Evolutionary conservation across 2,113 vertebrate species (phyloP), one percentile per base, ranked within the genome.

Genomic region (Melospiza georgiana): DNA sequence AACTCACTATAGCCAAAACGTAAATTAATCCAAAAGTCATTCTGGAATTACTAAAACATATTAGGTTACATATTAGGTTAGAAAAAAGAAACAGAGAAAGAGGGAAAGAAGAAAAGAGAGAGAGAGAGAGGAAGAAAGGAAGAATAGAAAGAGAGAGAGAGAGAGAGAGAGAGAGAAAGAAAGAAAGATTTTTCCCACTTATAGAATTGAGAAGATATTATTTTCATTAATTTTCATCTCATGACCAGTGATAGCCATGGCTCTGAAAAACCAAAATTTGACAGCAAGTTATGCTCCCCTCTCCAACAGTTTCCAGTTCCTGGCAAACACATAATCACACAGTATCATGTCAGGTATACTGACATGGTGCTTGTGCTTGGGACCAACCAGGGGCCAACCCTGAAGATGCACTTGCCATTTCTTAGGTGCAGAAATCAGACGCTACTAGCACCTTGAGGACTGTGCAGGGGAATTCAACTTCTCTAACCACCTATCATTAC

Each of bases 311-410:
- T 59, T 59, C 41, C 15, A 41, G 25, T 30, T 84, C 24, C n/a
- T 73, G 41, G 35, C 25, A 90, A 30, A 74, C 1, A 84, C 21
- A 48, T 18, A 69, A 73, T 20, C 54, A 57, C 1, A 0, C 11
- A 52, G 35, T 27, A 17, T 10, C 37, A 52, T 15, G 18, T 13
- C 37, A 69, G 21, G 55, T 35, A 57, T 20, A 19, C 10, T 49
- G 67, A 28, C 39, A 25, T 0, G 0, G 15, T 18, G 12, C 18
- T 79, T 2, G 1, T 20, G 15, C 39, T 22, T 61, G 44, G 27
- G 41, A 12, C 15, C 35, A 39, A 11, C 25, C 33, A 63, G 61
- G 9, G 28, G 23, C 43, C 28, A 30, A 31, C 22, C 35, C 33
- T 75, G 43, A 72, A 85, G 39, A 79, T 14, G 12, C 4, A 39